Percentiles rank a stretch among this genome's conserved stretches.
Evolutionary conservation across 2,797 vertebrate species (phyloP).

Genomic region (Tiaroga cobitis): DNA sequence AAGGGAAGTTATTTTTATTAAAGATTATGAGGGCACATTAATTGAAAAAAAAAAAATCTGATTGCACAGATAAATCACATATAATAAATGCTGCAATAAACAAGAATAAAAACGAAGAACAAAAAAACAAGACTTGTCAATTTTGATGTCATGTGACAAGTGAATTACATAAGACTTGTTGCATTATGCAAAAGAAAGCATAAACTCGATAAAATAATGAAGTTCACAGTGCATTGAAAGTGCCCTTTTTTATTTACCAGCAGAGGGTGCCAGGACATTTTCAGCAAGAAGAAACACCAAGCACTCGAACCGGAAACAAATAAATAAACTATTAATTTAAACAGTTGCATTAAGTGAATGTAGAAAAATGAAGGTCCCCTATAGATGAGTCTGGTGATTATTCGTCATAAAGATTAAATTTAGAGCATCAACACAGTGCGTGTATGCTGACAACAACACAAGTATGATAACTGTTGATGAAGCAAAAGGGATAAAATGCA

Average conservation of each 20-base stretch:
- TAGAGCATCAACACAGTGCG: neutral
- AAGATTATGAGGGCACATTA: neutral
- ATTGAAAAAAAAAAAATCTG: neutral
- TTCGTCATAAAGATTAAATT: neutral
- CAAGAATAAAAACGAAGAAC: neutral
- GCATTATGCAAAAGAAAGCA: neutral
- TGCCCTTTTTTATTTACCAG: neutral
- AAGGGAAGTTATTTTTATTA: neutral
- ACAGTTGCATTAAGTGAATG: neutral
- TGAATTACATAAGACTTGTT: neutral
- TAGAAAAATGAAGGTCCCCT: conserved; percentile 1
- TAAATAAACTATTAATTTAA: neutral
- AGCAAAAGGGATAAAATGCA: neutral
- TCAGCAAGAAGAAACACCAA: neutral
- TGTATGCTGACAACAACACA: neutral
- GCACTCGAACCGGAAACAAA: neutral
- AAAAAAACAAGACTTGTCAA: neutral
- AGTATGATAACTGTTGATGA: neutral
- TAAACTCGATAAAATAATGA: neutral
- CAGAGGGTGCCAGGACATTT: conserved; percentile 27
- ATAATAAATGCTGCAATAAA: neutral
- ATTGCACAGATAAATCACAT: neutral
- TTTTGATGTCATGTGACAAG: neutral
- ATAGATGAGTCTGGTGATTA: neutral
- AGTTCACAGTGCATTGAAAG: neutral